Evolutionary conservation across 1,140 invertebrate species (phyloP).

Genomic region (Oedothorax gibbosus): DNA sequence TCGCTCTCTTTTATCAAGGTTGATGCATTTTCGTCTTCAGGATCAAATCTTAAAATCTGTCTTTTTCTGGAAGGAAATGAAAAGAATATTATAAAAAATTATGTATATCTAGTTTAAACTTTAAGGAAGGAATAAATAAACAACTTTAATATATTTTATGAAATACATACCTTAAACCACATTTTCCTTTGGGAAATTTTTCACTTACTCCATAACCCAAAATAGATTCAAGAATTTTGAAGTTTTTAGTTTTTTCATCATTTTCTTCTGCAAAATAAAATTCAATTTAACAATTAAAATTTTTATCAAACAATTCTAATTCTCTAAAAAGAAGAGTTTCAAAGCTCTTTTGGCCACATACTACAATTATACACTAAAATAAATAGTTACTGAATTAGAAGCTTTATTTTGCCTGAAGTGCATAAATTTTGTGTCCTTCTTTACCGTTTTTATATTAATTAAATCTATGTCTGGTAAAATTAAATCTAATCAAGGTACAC

Average conservation of each 20-base stretch:
- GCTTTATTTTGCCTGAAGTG: too few species aligned
- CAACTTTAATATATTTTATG: neutral
- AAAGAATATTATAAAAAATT: neutral
- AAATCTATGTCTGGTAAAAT: too few species aligned
- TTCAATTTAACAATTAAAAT: too few species aligned
- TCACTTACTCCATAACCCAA: constrained; percentile 40
- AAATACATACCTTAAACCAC: constrained; percentile 2
- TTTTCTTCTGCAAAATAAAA: constrained; percentile 6
- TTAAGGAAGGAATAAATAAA: neutral
- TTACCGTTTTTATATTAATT: too few species aligned
- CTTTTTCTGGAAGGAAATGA: constrained; percentile 22
- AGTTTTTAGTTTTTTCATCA: constrained; percentile 32
- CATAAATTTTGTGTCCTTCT: too few species aligned
- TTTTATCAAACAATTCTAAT: too few species aligned
- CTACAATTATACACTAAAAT: too few species aligned
- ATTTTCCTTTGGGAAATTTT: constrained; percentile 7
- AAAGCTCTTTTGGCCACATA: too few species aligned
- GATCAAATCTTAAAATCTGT: constrained; percentile 48
- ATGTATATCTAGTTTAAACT: neutral
- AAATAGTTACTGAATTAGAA: too few species aligned
- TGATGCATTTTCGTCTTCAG: constrained; percentile 45
- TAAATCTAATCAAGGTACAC: too few species aligned
- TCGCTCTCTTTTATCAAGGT: constrained; percentile 26
- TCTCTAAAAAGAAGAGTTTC: too few species aligned
- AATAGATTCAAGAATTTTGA: constrained; percentile 43